Base-by-base conservation (phyloP, 1,140 invertebrate genomes). In the Acromyrmex echinatior region DNA sequence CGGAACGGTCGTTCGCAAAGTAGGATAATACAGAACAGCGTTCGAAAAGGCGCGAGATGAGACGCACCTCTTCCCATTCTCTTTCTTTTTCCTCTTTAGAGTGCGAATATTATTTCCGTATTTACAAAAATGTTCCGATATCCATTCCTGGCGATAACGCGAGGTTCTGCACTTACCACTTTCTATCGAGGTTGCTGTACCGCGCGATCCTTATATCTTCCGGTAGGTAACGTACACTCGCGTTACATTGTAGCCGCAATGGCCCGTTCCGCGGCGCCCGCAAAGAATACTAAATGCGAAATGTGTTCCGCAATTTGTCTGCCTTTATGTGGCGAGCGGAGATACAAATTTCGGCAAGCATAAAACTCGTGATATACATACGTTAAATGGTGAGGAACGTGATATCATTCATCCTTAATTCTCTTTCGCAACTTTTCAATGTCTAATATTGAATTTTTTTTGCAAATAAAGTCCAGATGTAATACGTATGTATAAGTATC, bases 291-390 rank as follows among this genome's bases (percentile, higher is more conserved):
- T 86, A 86, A 79, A 77, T 86, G 73, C 82, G 65, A 79, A 86
- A 68, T 73, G 82, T 86, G 76, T 86, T 66, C 82, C 82, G 82
- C 82, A 86, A 79, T 86, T 86, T 86, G 73, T 86, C 82, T 86
- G 49, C 49, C 82, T 79, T 86, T 86, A 86, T 86, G 73, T 62
- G 82, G 76, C 82, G 62, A 86, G 74, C 74, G 80, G 70, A 62
- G 80, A 84, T 79, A 78, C 82, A 79, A 79, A 79, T 79, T 86
- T 86, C 62, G 74, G 76, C 71, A 56, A 66, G 82, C 76, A 79
- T 79, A 79, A 79, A 86, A 62, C 71, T 65, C 74, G 60, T 31
- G 74, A 63, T 63, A 86, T 78, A 78, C 77, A 86, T 78, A 66
- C 65, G 65, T 79, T 78, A 66, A 86, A 86, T 74, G 82, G 60